Percentiles rank a stretch among this genome's conserved stretches.
Evolutionary conservation across 2,113 vertebrate genomes (phyloP).

Genomic region (Toxotes chatareus): DNA sequence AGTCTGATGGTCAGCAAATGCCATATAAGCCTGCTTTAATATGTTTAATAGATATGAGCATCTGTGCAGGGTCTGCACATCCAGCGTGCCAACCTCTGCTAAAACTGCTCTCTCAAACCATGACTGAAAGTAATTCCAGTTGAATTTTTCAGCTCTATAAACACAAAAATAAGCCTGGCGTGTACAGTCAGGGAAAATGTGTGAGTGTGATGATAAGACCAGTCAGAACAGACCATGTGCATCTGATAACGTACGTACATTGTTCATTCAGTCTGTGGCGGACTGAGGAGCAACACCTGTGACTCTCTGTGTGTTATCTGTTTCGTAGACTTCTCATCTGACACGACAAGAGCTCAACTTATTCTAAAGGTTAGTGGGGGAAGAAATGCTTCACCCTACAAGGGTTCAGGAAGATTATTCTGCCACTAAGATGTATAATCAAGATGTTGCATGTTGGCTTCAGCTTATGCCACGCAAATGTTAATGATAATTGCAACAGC

Average conservation of each 20-base stretch:
- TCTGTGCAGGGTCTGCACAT: slow-evolving; percentile 47
- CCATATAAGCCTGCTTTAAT: slow-evolving; percentile 38
- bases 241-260: not conserved
- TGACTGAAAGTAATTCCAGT: slow-evolving; percentile 4
- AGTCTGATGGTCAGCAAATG: slow-evolving; percentile 33
- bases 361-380: slow-evolving; percentile 28
- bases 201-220: slow-evolving; percentile 30
- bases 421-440: slow-evolving; percentile 9
- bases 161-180: not conserved
- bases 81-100: slow-evolving; percentile 8
- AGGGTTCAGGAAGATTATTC: slow-evolving; percentile 22
- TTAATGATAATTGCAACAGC: slow-evolving; percentile 11
- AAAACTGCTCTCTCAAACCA: slow-evolving; percentile 13
- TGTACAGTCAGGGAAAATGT: not conserved
- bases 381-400: slow-evolving; percentile 31
- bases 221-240: slow-evolving; percentile 36
- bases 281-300: slow-evolving; percentile 24
- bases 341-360: slow-evolving; percentile 35
- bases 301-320: slow-evolving; percentile 32
- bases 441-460: not conserved
- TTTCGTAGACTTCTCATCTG: slow-evolving; percentile 44
- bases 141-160: not conserved
- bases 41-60: slow-evolving; percentile 50
- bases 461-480: slow-evolving; percentile 1
- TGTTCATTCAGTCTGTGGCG: slow-evolving; percentile 19